phyloP scores from a whole-genome alignment of 2,888 invertebrate genomes.

The Tiphia femorata region DNA sequence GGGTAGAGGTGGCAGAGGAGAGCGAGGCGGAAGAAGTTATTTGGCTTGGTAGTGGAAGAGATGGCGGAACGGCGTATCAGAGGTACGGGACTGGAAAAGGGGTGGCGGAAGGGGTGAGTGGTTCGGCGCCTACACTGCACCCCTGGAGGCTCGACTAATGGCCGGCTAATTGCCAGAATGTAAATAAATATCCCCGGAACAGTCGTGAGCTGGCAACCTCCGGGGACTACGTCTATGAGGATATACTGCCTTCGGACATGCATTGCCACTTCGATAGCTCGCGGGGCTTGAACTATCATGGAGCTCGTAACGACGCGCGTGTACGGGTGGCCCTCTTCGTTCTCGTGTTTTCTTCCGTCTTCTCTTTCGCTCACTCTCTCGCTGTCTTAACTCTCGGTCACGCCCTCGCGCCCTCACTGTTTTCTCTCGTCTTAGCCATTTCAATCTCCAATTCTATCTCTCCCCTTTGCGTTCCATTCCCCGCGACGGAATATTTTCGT shows the following conservation, averaged over 20 bases:
- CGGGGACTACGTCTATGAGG: constrained; percentile 59
- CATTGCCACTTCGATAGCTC: constrained; percentile 58
- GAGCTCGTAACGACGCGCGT: constrained; percentile 1
- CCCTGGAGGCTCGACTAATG: constrained; percentile 60
- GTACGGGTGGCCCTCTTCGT: too few species aligned
- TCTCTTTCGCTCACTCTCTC: too few species aligned
- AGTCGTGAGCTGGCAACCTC: constrained; percentile 44
- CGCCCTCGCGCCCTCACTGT: neutral
- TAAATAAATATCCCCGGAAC: constrained; percentile 66
- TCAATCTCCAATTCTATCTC: too few species aligned
- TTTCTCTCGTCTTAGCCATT: neutral
- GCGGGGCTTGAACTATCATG: constrained; percentile 7
- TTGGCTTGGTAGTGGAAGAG: too few species aligned
- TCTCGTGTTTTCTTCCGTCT: neutral
- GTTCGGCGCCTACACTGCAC: constrained; percentile 8
- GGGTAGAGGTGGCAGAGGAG: neutral
- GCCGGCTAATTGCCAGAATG: constrained; percentile 66
- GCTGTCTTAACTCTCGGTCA: neutral
- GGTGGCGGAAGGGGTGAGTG: neutral
- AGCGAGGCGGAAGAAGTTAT: too few species aligned
- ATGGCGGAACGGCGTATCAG: too few species aligned
- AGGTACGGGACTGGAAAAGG: too few species aligned
- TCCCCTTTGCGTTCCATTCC: too few species aligned
- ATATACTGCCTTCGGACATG: constrained; percentile 65
- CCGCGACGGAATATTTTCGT: too few species aligned